Evolutionary conservation across 2,113 vertebrate species (phyloP), one percentile per base, ranked within the genome.

Genomic region (Paracanthobrama guichenoti): DNA sequence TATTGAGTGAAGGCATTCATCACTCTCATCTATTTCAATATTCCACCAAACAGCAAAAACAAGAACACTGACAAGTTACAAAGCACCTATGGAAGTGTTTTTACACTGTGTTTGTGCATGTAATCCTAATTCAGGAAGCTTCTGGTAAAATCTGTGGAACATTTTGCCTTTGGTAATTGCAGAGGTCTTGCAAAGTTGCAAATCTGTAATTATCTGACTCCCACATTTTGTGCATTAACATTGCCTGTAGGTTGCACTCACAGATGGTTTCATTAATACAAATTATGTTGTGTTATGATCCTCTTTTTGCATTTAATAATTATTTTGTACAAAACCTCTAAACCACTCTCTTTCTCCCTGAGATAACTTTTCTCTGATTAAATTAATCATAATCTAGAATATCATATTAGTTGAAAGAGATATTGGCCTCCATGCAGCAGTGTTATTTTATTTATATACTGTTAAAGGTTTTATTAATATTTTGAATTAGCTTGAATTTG

Each of bases 181-280:
- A 84, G n/a, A 78, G 48, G 60, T 78, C 22, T 84, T 46, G n/a
- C 42, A 42, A 42, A 46, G 60, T 31, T 69, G 42, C 31, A 78
- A 76, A 64, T 31, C 44, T 66, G 12, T 48, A 77, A 77, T 84
- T 53, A 78, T 55, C 4, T 69, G 74, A 69, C 60, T 42, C 62
- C 60, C 73, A 69, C 75, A 84, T 44, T 13, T 42, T 44, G 57
- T 79, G 75, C 83, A 77, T 69, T 26, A 69, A 24, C 14, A 20
- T 31, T 42, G 31, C 5, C 35, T 55, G 62, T 57, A 79, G 62
- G 46, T 46, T 42, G 60, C 60, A 42, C 22, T 77, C 8, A n/a
- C 35, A 24, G n/a, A 31, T 24, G 39, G 46, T 44, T 78, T 84
- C n/a, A 71, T 69, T 69, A 71, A 42, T 26, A 62, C 57, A 62